Evolutionary conservation across 2,797 vertebrate genomes (phyloP), one percentile per base, ranked within the genome.

Genomic region (Oreortyx pictus): DNA sequence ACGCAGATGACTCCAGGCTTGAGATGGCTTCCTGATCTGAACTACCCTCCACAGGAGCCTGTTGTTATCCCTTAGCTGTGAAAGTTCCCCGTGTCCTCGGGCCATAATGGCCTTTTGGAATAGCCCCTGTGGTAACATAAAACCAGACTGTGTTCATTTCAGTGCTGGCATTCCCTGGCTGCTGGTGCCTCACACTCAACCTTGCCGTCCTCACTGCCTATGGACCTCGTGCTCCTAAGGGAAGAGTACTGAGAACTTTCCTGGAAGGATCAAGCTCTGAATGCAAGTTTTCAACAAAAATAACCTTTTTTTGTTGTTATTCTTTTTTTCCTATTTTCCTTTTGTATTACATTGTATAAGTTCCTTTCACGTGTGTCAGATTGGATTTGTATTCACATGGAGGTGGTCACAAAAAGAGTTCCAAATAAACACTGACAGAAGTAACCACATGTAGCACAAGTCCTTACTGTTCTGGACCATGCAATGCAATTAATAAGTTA

Each of bases 71-170:
- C 73, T 59, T 61, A 64, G 54, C 13, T 89, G 49, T 82, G 59
- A 43, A 74, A 54, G 22, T 31, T 90, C 4, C 46, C 37, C 14
- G 44, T 59, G 68, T 64, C 83, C 57, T 46, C 47, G 61, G 65
- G 84, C 82, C 90, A 94, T 89, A 93, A 41, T 0, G 29, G 54
- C 85, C 90, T 85, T 87, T 81, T 79, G 90, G 93, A 90, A 65
- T 86, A 65, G 84, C 89, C 82, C 75, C 79, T 61, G 80, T 88
- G 78, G 88, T 84, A 91, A 93, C 80, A 37, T 29, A 59, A 90
- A 85, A 74, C 54, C 18, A 77, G 61, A 27, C 46, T 60, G 13
- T 82, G 35, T 82, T 90, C 67, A 90, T 92, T 88, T 82, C 83
- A 86, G 4, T 56, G 35, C 23, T 52, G 43, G n/a, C 4, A 1